Evolutionary conservation across 2,888 invertebrate species (phyloP), one percentile per base, ranked within the genome.

Genomic region (Pristionchus exspectatus): DNA sequence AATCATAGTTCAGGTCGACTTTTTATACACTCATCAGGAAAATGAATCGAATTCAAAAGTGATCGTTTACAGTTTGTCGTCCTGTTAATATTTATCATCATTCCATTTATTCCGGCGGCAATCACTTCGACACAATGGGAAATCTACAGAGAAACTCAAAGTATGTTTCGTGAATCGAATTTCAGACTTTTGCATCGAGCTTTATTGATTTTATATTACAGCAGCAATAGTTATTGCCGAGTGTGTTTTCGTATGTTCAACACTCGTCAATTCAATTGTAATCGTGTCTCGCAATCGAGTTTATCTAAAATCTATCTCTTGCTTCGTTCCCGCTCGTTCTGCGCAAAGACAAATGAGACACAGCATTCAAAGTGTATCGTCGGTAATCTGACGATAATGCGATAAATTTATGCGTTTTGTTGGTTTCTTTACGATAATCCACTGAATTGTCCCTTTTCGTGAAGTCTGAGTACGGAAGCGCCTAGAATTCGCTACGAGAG

Each of bases 321-420:
- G 24, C 9, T n/a, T 63, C n/a, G 24, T 63, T 21, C 63, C 24
- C 3, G n/a, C n/a, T 63, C 63, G 24, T 10, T 24, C 63, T 63
- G 2, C 63, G 5, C 44, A 3, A 50, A 50, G 44, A 50, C 44
- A 50, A 50, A 10, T n/a, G 0, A 24, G 24, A n/a, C 24, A n/a
- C 63, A 63, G 63, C n/a, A n/a, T 63, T n/a, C 63, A 63, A 63
- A 63, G 63, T 24, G 63, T 63, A 63, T 63, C 63, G 24, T 63
- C 63, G 10, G 9, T 24, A n/a, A 63, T 63, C 24, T 63, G 10
- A 63, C 0, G 9, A 9, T 1, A 56, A 5, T 21, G 44, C 44
- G 44, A 50, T 50, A 50, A 50, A 50, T 50, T 0, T 3, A 12
- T 50, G 0, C 44, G 9, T 50, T 50, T 3, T 50, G 3, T 50